These are phyloP conservation scores for Ormyrus nitidulus DNA, from an alignment of 2,888 invertebrate genomes.

Conservation along the genomic window DNA sequence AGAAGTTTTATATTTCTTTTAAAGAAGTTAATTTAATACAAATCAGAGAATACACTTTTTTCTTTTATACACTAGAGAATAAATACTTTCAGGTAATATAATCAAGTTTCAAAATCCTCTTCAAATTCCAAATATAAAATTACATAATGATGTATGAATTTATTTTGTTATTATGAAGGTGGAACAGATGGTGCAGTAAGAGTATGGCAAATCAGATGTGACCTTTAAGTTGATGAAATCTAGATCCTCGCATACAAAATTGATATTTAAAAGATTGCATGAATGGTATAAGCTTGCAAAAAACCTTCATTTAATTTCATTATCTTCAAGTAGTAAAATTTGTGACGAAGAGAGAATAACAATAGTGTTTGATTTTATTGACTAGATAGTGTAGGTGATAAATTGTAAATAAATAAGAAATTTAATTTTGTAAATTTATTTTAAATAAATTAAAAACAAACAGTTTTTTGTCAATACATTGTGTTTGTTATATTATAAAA, in stretches of 20 bases:
- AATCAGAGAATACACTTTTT: conserved; percentile 94
- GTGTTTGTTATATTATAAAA: conserved; percentile 32
- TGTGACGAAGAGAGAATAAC: conserved; percentile 64
- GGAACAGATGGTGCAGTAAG: conserved; percentile 83
- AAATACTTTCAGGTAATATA: conserved; percentile 76
- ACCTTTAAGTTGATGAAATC: conserved; percentile 60
- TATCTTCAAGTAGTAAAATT: conserved; percentile 85
- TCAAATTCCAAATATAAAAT: neutral
- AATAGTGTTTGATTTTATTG: conserved; percentile 71
- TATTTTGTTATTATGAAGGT: no score
- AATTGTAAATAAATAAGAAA: conserved; percentile 33
- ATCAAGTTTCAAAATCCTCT: conserved; percentile 1
- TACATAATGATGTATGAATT: no score
- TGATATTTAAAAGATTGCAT: conserved; percentile 81
- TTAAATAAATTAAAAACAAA: conserved; percentile 49
- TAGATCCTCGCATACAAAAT: conserved; percentile 59
- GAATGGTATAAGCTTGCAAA: conserved; percentile 94
- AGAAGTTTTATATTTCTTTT: conserved; percentile 79
- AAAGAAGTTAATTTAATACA: conserved; percentile 81
- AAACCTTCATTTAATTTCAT: conserved; percentile 86
- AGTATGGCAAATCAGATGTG: conserved; percentile 80
- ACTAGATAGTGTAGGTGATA: conserved; percentile 45
- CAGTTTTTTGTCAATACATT: conserved; percentile 27
- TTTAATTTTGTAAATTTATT: conserved; percentile 46
- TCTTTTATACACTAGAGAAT: conserved; percentile 81